These are phyloP conservation scores for Loxodonta africana DNA, from an alignment of 2,113 vertebrate genomes.

Conservation along the genomic window DNA sequence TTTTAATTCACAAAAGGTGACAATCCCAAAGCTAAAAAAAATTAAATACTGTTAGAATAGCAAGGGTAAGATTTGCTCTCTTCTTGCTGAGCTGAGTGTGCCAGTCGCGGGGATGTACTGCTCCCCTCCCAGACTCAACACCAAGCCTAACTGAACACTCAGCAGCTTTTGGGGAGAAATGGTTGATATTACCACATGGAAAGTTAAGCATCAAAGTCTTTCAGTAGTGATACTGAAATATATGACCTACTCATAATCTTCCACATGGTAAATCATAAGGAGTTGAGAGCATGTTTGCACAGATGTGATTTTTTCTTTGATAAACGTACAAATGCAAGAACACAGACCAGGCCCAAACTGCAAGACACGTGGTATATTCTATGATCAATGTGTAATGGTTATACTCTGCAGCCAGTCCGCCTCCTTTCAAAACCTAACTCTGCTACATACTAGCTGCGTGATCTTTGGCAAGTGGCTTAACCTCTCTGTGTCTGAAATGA, in stretches of 20 bases:
- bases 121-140: neutral
- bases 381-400: too few relatives aligned
- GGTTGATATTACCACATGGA: neutral
- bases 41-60: neutral
- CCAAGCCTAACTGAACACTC: neutral
- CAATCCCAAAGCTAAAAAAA: constrained; percentile 13
- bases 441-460: neutral
- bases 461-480: neutral
- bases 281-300: neutral
- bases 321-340: neutral
- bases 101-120: too few relatives aligned
- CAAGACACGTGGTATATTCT: neutral
- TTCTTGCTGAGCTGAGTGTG: neutral
- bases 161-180: neutral
- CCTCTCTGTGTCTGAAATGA: neutral
- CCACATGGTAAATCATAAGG: neutral
- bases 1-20: neutral
- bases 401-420: neutral
- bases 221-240: neutral
- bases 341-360: neutral
- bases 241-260: neutral
- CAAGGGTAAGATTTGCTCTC: neutral
- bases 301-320: neutral
- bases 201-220: neutral
- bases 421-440: neutral